A percentile compares a stretch with the other conserved stretches of the same genome.
These are phyloP conservation scores for Sisor rabdophorus DNA, from an alignment of 2,113 vertebrate genomes.

Conservation along the genomic window DNA sequence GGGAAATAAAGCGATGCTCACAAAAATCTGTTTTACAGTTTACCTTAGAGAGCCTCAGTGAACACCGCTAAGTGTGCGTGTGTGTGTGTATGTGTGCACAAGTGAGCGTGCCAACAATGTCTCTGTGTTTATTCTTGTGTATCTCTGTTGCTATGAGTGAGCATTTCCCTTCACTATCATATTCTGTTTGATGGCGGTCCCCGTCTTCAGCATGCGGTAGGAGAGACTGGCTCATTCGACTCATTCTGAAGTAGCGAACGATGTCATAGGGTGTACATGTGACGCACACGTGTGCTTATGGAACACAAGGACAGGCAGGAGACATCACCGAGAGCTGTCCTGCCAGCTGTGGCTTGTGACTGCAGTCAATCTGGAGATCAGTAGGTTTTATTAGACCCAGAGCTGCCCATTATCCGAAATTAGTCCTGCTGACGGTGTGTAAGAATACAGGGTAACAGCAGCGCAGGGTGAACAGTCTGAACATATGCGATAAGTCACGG, in stretches of 20 bases:
- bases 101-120: conserved; percentile 1
- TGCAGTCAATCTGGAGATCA: neutral
- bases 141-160: conserved; percentile 62
- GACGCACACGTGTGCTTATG: conserved; percentile 21
- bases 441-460: neutral
- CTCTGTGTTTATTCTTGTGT: conserved; percentile 55
- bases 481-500: conserved; percentile 49
- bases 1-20: conserved; percentile 37
- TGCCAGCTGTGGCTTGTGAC: neutral
- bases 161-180: conserved; percentile 53
- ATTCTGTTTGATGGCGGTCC: conserved; percentile 60
- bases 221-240: conserved; percentile 34
- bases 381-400: neutral
- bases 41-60: conserved; percentile 29
- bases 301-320: conserved; percentile 6
- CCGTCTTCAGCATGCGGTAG: conserved; percentile 40
- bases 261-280: conserved; percentile 33
- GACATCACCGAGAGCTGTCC: neutral
- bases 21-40: conserved; percentile 6
- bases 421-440: conserved; percentile 12
- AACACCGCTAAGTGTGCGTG: conserved; percentile 1
- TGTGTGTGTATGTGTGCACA: neutral
- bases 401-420: neutral
- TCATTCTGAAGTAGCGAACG: conserved; percentile 41
- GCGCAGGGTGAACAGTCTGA: neutral